phyloP scores from a whole-genome alignment of 2,797 vertebrate species.

The Podargus strigoides region DNA sequence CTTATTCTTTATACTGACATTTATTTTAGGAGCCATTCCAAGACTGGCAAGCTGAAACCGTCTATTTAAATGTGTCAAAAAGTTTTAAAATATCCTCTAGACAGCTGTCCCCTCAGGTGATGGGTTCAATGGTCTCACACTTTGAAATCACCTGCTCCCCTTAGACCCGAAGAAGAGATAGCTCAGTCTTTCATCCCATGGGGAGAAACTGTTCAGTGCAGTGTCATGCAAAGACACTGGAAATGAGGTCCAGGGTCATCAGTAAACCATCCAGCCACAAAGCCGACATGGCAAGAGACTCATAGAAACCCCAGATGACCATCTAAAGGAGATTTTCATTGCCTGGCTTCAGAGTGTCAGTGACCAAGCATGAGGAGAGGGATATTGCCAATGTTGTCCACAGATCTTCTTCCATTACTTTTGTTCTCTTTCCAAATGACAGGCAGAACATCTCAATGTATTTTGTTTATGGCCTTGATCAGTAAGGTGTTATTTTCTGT shows the following conservation, averaged over 20 bases:
- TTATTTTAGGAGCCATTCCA: constrained; percentile 16
- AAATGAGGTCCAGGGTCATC: background rate
- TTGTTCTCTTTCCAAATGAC: background rate
- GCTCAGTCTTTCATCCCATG: background rate
- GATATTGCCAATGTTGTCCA: background rate
- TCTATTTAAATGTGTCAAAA: background rate
- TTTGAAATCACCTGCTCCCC: background rate
- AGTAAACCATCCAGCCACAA: background rate
- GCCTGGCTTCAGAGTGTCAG: background rate
- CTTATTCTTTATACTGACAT: constrained; percentile 6
- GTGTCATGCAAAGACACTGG: background rate
- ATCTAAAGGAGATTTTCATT: background rate
- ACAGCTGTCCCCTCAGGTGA: background rate
- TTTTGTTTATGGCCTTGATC: background rate
- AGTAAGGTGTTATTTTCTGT: background rate
- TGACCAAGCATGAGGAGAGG: background rate
- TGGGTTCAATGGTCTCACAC: background rate
- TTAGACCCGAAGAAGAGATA: background rate
- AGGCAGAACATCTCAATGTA: background rate
- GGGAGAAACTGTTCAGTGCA: background rate
- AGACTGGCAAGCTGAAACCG: background rate
- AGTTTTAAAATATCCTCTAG: background rate
- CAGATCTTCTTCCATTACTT: background rate
- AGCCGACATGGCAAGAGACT: background rate
- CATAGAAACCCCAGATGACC: background rate